Base-by-base conservation (phyloP, 2,113 vertebrate species). In the Monopterus albus region DNA sequence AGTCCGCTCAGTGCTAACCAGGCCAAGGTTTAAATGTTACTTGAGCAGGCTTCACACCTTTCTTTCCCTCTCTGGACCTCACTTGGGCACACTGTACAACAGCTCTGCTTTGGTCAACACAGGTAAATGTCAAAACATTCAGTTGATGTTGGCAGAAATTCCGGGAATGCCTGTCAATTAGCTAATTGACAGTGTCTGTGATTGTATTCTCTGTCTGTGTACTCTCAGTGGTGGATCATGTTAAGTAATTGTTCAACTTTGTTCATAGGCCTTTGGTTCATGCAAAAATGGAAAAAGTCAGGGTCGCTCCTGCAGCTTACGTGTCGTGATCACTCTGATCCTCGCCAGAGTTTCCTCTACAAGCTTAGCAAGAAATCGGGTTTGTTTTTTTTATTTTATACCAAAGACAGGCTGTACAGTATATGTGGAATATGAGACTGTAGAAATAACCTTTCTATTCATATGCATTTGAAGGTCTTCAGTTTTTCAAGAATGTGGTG, bases 211-310 rank as follows among this genome's bases (percentile, higher is more conserved):
- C 46, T 61, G 11, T 67, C 5, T 60, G n/a, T n/a, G n/a, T n/a
- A n/a, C 17, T 71, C 29, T 33, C 15, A 23, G 36, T 15, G 33
- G 23, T 42, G 2, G 33, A 62, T 11, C 33, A 23, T 49, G 17
- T 66, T 10, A 1, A 46, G 7, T 64, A 58, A 35, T 25, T 33
- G 9, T 52, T 23, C 13, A 25, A 46, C 13, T 53, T 64, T 61
- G 3, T 59, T 62, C 6, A 3, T 75, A 99, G 98, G 98, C 55
- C 94, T 99, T 63, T 99, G 98, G 98, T 99, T 99, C 91, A 99
- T 99, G 98, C 98, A 99, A 91, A 99, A 99, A 86, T 99, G 97
- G 98, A 99, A 99, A 92, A 99, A 99, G 76, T 99, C 97, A 7
- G 97, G 98, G 17, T 99, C 97, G 33, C 93, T 98, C 52, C 82